Evolutionary conservation across 2,888 invertebrate species (phyloP), one percentile per base, ranked within the genome.

Genomic region (Phortica magna): DNA sequence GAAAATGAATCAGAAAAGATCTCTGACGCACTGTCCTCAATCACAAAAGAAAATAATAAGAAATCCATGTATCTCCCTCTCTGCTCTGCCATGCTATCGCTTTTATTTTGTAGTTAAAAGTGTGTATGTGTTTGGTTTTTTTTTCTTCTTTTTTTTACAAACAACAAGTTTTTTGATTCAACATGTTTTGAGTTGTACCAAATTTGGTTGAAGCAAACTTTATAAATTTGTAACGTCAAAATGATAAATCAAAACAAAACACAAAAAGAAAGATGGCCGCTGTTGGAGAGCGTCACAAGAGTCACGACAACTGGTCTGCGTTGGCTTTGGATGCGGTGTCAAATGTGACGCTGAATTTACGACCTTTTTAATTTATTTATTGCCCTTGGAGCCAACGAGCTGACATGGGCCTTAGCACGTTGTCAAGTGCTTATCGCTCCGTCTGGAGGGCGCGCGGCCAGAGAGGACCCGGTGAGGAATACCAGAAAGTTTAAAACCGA

Each of bases 371-470:
- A 86, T 86, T 86, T 86, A 88, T 86, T 85, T 85, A 87, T 80
- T 82, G 82, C 76, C 82, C 79, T 41, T 31, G n/a, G 17, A 41
- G 42, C 14, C 67, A 67, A 39, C 42, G 41, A 82, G 79, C 84
- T 79, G 53, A 74, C 74, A 55, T 65, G 74, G 82, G 86, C 88
- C 87, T 86, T 88, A 86, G 83, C 86, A 79, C 88, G 88, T 86
- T 88, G 86, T 88, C 89, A 88, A 86, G 86, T 86, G 89, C 83
- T 84, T 86, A 86, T 84, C 85, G 84, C 84, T 22, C n/a, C 73
- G 22, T 12, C 74, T 61, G 7, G 61, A 7, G 19, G 31, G 31
- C 31, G 31, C 31, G 39, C 53, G 17, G 61, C 61, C 9, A n/a
- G 7, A 14, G 17, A n/a, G 61, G 55, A 41, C 55, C 42, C 75